Percentiles rank a stretch among this genome's conserved stretches.
phyloP scores from a whole-genome alignment of 2,797 vertebrate genomes.

The Potorous gilbertii region DNA sequence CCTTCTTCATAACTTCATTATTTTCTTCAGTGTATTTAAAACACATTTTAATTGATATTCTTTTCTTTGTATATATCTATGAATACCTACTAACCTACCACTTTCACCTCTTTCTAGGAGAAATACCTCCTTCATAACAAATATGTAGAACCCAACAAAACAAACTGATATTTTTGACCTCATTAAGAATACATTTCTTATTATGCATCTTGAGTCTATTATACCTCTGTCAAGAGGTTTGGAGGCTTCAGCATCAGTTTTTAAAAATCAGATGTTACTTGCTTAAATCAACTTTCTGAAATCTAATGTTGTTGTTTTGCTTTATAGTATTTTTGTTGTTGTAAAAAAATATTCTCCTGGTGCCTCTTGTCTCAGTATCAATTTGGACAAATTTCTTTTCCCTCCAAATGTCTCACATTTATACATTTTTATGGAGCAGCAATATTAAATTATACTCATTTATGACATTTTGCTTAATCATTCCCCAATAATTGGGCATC shows the following conservation, averaged over 20 bases:
- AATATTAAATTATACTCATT: not conserved
- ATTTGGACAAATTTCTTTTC: not conserved
- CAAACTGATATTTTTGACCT: not conserved
- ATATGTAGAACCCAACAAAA: not conserved
- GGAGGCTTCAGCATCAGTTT: not conserved
- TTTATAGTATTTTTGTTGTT: not conserved
- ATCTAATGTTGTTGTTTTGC: not conserved
- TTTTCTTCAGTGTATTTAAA: not conserved
- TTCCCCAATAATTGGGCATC: not conserved
- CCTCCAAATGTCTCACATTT: not conserved
- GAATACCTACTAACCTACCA: not conserved
- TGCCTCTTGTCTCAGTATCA: not conserved
- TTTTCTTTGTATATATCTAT: not conserved
- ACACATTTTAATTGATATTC: not conserved
- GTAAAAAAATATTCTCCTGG: not conserved
- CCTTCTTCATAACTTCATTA: not conserved
- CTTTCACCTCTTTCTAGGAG: not conserved
- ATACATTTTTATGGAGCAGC: not conserved
- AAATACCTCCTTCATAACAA: not conserved
- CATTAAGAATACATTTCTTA: not conserved
- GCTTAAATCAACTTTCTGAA: not conserved
- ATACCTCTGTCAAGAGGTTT: not conserved
- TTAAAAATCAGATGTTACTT: not conserved
- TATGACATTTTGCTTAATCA: not conserved
- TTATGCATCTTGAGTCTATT: not conserved